Evolutionary conservation across 2,888 invertebrate genomes (phyloP).

Genomic region (Gryllus longicercus): DNA sequence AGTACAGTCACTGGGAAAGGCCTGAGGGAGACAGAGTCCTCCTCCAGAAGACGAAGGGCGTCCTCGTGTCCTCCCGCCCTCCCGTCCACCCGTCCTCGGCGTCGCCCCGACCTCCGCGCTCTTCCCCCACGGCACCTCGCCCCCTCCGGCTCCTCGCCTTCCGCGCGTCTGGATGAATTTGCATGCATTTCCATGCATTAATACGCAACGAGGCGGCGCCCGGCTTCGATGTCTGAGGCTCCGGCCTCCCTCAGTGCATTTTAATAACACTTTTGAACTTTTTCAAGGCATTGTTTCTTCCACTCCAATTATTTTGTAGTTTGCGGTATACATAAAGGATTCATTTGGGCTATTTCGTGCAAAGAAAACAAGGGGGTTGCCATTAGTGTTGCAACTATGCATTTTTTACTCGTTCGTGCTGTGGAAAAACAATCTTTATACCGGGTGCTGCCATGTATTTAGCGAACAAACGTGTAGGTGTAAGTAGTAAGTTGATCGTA

Average conservation of each 20-base stretch:
- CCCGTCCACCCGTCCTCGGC: neutral
- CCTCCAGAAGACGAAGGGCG: no score
- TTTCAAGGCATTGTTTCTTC: conserved; percentile 32
- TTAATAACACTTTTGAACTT: conserved; percentile 34
- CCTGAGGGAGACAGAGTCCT: no score
- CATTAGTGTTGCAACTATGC: no score
- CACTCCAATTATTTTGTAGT: conserved; percentile 34
- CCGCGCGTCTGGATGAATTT: conserved; percentile 25
- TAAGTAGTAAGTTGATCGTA: no score
- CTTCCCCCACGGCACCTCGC: neutral
- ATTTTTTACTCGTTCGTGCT: no score
- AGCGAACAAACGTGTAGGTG: no score
- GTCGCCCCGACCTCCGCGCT: neutral
- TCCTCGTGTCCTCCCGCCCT: no score
- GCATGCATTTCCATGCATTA: conserved; percentile 35
- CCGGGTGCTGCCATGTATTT: no score
- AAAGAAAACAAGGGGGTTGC: no score
- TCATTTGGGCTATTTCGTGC: no score
- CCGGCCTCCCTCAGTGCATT: conserved; percentile 31
- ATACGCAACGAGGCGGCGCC: conserved; percentile 28
- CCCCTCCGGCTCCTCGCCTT: neutral
- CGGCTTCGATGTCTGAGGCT: neutral
- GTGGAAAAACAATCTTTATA: no score
- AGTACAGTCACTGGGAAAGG: no score
- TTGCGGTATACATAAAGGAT: conserved; percentile 24